Percentiles rank a stretch among this genome's conserved stretches.
Evolutionary conservation across 2,888 invertebrate species (phyloP).

Genomic region (Watsonalla cultraria): DNA sequence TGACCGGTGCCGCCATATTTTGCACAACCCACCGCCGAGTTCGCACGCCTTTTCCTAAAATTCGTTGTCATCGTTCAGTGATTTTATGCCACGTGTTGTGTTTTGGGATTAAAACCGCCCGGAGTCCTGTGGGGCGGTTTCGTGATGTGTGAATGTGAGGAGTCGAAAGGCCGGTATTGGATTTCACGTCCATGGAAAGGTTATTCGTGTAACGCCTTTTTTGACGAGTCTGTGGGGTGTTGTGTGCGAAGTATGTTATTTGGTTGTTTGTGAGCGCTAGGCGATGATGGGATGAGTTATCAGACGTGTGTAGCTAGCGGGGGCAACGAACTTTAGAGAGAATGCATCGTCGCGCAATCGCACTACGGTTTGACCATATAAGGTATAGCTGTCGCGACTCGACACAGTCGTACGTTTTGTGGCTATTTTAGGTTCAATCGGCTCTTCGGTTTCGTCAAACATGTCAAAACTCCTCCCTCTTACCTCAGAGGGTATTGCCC

Average conservation of each 20-base stretch:
- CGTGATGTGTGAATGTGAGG: constrained; percentile 26
- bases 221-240: constrained; percentile 44
- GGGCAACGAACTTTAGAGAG: constrained; percentile 69
- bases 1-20: constrained; percentile 78
- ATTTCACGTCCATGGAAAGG: constrained; percentile 71
- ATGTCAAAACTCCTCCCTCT: constrained; percentile 19
- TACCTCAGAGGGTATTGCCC: constrained; percentile 47
- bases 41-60: constrained; percentile 73
- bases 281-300: constrained; percentile 33
- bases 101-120: constrained; percentile 31
- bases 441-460: constrained; percentile 28
- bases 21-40: constrained; percentile 66
- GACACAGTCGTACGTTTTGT: constrained; percentile 52
- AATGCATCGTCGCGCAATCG: constrained; percentile 72
- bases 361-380: constrained; percentile 71
- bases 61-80: constrained; percentile 73
- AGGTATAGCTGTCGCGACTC: constrained; percentile 56
- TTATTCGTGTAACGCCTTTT: constrained; percentile 71
- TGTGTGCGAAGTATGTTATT: constrained; percentile 14
- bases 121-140: constrained; percentile 20
- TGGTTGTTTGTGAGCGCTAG: constrained; percentile 18
- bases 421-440: constrained; percentile 53
- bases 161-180: constrained; percentile 58
- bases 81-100: constrained; percentile 76
- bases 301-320: constrained; percentile 37